A percentile compares a stretch with the other conserved stretches of the same genome.
phyloP scores from a whole-genome alignment of 2,113 vertebrate species.

The Microcebus jonahi region DNA sequence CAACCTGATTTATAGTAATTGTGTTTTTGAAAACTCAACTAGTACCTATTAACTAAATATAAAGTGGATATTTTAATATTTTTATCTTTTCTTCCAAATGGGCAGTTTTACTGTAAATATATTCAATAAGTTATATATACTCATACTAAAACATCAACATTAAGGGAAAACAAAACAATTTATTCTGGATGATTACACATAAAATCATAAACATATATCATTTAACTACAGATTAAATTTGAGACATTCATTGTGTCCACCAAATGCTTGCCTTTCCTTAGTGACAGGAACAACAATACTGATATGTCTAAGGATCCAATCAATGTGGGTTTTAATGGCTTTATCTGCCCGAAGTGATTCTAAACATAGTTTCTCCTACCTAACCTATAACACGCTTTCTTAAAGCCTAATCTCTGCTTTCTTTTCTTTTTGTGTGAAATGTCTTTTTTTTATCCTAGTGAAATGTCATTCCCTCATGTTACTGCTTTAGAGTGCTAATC shows the following conservation, averaged over 20 bases:
- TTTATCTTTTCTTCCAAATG: background rate
- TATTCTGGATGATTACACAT: background rate
- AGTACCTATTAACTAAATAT: background rate
- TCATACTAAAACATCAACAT: background rate
- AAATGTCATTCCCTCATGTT: slow-evolving; percentile 56
- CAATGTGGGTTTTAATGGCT: slow-evolving; percentile 26
- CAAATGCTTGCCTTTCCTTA: background rate
- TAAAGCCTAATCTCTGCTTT: slow-evolving; percentile 50
- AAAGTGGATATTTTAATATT: background rate
- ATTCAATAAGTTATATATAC: background rate
- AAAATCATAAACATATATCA: background rate
- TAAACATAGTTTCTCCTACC: slow-evolving; percentile 29
- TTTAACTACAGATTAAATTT: background rate
- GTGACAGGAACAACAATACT: background rate
- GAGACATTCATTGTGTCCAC: background rate
- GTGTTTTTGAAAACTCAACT: background rate
- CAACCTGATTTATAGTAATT: background rate
- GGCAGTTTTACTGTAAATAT: background rate
- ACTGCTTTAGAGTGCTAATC: slow-evolving; percentile 33
- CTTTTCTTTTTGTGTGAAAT: background rate
- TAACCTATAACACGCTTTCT: slow-evolving; percentile 14
- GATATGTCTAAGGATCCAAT: background rate
- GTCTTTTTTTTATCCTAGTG: background rate
- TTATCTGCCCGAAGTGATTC: slow-evolving; percentile 27
- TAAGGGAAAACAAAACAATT: background rate